Conservation (phyloP, 2,888 invertebrate species). For the Eupithecia tripunctaria region DNA sequence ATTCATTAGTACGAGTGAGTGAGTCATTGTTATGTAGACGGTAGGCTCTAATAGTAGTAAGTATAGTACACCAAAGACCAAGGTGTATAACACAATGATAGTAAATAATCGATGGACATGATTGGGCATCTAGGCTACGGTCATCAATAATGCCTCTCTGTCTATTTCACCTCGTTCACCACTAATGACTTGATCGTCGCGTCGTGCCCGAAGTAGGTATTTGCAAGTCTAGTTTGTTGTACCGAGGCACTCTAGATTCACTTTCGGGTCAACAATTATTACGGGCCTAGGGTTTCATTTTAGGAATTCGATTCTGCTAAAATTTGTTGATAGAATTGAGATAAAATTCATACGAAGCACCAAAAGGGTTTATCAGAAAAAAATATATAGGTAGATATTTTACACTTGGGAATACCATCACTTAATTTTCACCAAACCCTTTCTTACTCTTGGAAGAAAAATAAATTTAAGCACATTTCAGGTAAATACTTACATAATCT, state of each 20-base stretch:
- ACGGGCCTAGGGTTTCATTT: constrained; percentile 2
- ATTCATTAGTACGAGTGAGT: background rate
- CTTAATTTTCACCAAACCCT: background rate
- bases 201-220: background rate
- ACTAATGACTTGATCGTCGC: constrained; percentile 21
- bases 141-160: constrained; percentile 16
- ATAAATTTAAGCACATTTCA: background rate
- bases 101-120: background rate
- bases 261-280: background rate
- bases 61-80: background rate
- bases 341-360: background rate
- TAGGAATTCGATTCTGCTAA: background rate
- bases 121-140: background rate
- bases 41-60: background rate
- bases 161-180: constrained; percentile 16
- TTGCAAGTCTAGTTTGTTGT: background rate
- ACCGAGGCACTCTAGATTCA: background rate
- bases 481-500: background rate
- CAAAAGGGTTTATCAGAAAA: background rate
- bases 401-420: too few species aligned
- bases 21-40: background rate
- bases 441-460: background rate
- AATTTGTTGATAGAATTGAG: too few species aligned
- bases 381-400: background rate
- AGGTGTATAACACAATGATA: background rate